Evolutionary conservation across 2,888 invertebrate species (phyloP), one percentile per base, ranked within the genome.

Genomic region (Rhamphomyia laevipes): DNA sequence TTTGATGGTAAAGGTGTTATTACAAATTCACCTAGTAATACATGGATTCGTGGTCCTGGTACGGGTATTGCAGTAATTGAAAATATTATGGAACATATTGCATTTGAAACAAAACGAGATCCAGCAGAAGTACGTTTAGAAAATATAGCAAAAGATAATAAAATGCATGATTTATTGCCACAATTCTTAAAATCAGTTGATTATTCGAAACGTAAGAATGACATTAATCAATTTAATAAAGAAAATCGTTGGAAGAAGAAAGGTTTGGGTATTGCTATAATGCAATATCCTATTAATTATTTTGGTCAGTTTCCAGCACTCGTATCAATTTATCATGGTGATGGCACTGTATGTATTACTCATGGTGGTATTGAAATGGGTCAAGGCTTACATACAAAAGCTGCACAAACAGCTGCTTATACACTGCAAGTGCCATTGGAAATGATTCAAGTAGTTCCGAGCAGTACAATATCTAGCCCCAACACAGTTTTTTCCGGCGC

Each of bases 181-280:
- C 72, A 74, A 10, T 63, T 81, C 48, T 63, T 74, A 30, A 63
- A 68, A 49, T 72, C 72, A 50, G 73, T 60, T 1, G 74, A 82
- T 42, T 82, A 80, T 57, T 68, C 73, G 1, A 61, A 67, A 10
- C 71, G 84, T 11, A 75, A 73, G 55, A 64, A 66, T 48, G 74
- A 73, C 40, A 73, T 83, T 3, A 68, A 74, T 15, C 62, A 68
- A 9, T 84, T 79, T 59, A 87, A 87, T 59, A 69, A 70, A 55
- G 73, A 74, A 46, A 87, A 90, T 67, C 73, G 84, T 13, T 91
- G 90, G 90, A 84, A 78, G 58, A 91, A 91, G 63, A 77, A 77
- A 35, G 91, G 85, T 0, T 66, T 86, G 2, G 72, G 80, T 13
- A 61, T 87, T 7, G 73, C 81, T 11, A 77, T 84, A 4, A 78